Evolutionary conservation across 2,797 vertebrate species (phyloP), one percentile per base, ranked within the genome.

Genomic region (Apogon talboti): DNA sequence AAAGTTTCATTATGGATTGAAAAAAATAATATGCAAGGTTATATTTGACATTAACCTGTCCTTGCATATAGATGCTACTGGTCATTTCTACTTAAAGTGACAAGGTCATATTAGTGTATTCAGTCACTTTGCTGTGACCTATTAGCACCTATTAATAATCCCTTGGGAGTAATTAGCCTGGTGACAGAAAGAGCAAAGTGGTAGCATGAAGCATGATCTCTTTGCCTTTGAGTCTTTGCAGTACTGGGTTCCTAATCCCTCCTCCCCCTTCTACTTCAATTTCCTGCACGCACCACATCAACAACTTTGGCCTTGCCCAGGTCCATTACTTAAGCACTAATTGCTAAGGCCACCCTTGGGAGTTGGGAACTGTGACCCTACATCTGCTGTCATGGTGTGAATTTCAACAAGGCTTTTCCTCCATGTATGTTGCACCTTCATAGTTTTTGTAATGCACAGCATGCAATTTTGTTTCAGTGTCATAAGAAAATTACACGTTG

Each of bases 241-340:
- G 72, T 75, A 49, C 57, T 0, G n/a, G 52, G 71, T 49, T 58
- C 35, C 57, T 33, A 16, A 73, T 58, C 15, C 55, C 47, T 4
- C 1, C 0, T 6, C 33, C 14, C 11, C 14, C 49, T 28, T 47
- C 45, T 60, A 51, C 66, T 66, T 44, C 64, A 16, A 24, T 66
- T 71, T 74, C 63, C 69, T 50, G 37, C 71, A 11, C 61, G 61
- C 45, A 28, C 78, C 76, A 72, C 84, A 81, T 81, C 74, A 70
- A 71, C 82, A 69, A 41, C 74, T 65, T 65, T 33, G 21, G 44
- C 61, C 66, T 18, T 30, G 42, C 64, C 66, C 70, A 56, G 61
- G 71, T 72, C 47, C 45, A 49, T 82, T 79, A 75, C 71, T 86
- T 75, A 82, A 81, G 73, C 74, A 66, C 84, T 86, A 87, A 89